Evolutionary conservation across 2,797 vertebrate species (phyloP).

Genomic region (Takifugu rubripes): DNA sequence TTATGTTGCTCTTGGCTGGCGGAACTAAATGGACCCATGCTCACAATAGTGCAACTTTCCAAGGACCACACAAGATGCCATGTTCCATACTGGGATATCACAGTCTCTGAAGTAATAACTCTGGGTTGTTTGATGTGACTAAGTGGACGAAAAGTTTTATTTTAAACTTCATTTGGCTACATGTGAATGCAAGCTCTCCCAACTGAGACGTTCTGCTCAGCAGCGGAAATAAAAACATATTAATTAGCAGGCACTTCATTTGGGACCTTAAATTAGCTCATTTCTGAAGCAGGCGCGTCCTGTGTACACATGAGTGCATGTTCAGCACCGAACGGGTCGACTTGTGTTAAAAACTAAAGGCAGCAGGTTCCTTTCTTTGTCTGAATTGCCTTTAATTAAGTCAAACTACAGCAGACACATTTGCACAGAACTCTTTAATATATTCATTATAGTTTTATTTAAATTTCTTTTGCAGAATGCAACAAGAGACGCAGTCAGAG

Average conservation of each 20-base stretch:
- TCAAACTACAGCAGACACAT: conserved; percentile 48
- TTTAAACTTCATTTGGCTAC: conserved; percentile 31
- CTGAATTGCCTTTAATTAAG: conserved; percentile 59
- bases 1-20: conserved; percentile 10
- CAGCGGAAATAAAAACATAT: conserved; percentile 42
- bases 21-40: neutral
- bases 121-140: neutral
- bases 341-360: conserved; percentile 41
- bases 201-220: conserved; percentile 37
- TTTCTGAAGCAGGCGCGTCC: conserved; percentile 51
- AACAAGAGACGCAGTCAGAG: conserved; percentile 19
- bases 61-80: too few relatives aligned
- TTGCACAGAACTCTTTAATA: conserved; percentile 23
- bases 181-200: neutral
- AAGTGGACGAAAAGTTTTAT: neutral
- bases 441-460: conserved; percentile 8
- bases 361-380: conserved; percentile 31
- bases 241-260: conserved; percentile 66
- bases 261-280: conserved; percentile 63
- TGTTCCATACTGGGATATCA: too few relatives aligned
- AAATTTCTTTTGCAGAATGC: conserved; percentile 3
- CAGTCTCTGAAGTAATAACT: too few relatives aligned
- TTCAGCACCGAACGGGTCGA: conserved; percentile 27
- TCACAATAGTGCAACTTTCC: too few relatives aligned
- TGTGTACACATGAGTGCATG: conserved; percentile 50